These are phyloP conservation scores for Periplaneta americana DNA, from an alignment of 1,140 invertebrate species.

Conservation along the genomic window DNA sequence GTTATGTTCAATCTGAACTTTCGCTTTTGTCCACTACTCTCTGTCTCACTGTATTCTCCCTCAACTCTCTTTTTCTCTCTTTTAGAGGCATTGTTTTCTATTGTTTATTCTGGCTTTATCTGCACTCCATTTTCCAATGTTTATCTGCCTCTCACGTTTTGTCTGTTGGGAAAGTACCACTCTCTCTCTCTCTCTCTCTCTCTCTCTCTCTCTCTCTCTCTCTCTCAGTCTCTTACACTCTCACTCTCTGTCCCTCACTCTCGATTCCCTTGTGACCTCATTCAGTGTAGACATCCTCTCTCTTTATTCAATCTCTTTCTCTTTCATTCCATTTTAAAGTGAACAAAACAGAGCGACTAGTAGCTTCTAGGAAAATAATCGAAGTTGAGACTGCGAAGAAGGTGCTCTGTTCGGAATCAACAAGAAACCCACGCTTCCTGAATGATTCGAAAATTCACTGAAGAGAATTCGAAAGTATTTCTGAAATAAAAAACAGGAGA, in stretches of 20 bases:
- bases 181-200: conserved; percentile 9
- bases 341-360: not conserved
- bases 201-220: conserved; percentile 5
- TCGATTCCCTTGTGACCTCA: not conserved
- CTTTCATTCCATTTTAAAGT: not conserved
- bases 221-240: conserved; percentile 1
- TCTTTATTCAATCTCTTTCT: not conserved
- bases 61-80: not conserved
- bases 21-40: not conserved
- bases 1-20: not conserved
- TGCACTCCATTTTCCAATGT: not conserved
- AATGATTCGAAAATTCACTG: not conserved
- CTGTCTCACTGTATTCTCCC: not conserved
- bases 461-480: not conserved
- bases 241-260: not conserved
- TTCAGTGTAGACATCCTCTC: not conserved
- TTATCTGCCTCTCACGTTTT: not conserved
- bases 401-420: not conserved
- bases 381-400: not conserved
- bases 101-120: not conserved
- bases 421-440: not conserved
- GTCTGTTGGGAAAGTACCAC: not conserved
- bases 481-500: not conserved
- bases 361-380: not conserved
- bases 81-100: not conserved